Base-by-base conservation (phyloP, 2,888 invertebrate species). In the Spodoptera exigua region DNA sequence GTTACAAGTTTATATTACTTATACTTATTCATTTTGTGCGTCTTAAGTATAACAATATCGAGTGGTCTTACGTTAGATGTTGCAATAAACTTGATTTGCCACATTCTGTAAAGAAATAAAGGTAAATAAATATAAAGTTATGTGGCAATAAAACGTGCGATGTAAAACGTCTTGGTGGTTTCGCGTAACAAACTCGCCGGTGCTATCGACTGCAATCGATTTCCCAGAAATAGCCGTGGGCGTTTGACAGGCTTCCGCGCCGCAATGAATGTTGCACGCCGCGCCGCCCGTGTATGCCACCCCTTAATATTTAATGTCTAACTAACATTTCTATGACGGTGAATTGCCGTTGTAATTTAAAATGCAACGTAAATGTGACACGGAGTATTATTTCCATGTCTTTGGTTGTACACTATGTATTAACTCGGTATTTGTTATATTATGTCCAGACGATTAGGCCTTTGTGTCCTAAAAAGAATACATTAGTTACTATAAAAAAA, bases 221-320 rank as follows among this genome's bases (percentile, higher is more conserved):
- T 87, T 79, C 75, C 83, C 83, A 85, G 88, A 89, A 91, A 91
- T 91, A 91, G 87, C 87, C 83, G 76, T 60, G 76, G 79, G 84
- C 85, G 83, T 83, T 82, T 86, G 86, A 82, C 85, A 81, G 82
- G 83, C 71, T 84, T 82, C 82, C 70, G 56, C 78, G 74, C 73
- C 72, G 74, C 85, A 81, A 87, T 89, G 85, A 91, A 91, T 87
- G 86, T 86, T 89, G 84, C 87, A 87, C 76, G 81, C 80, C 49
- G 58, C 51, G 73, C 61, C 76, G 79, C 76, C 68, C 66, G 74
- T 81, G 60, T 83, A 82, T 79, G 79, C 84, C 74, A 72, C 77
- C 77, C 73, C 87, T 91, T 88, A 89, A 93, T 93, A 91, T 89
- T 91, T 92, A 88, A 93, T 91, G 81, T 69, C 82, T 81, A 80